Base-by-base conservation (phyloP, 2,113 vertebrate species). In the Sinocyclocheilus maitianheensis region DNA sequence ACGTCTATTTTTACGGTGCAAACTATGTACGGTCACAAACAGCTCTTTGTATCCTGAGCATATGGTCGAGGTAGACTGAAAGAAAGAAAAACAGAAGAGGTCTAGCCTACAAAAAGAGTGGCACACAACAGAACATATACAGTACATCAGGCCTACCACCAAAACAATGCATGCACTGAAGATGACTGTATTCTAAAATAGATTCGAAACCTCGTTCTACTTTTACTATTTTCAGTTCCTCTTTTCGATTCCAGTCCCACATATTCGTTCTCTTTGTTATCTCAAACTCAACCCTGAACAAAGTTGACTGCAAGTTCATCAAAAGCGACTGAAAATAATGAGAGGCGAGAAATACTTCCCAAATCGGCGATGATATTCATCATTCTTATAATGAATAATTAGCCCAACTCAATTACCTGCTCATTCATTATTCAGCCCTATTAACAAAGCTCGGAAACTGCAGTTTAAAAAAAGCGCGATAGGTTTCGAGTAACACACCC, bases 361-460 rank as follows among this genome's bases (percentile, higher is more conserved):
- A 55, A 69, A 76, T 37, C 63, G 12, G 67, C 5, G 46, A 53
- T 58, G 81, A 40, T 79, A 80, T 67, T 84, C 67, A 86, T 84
- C 76, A 80, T 86, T 85, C 80, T 55, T 30, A 62, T 74, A 86
- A 74, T 55, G 26, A 88, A 84, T 77, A 81, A 87, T 89, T 81
- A 84, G 43, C 22, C 20, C 60, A 89, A 67, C 76, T 82, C 71
- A 69, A 77, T 88, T 87, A 87, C 62, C 81, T 74, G 48, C 37
- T 80, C 14, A 87, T 84, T 77, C 37, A 87, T 84, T 74, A 87
- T 84, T 46, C 75, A 84, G 30, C 51, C 83, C 82, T 71, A 80
- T 87, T 84, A 84, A 81, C 72, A 85, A 81, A 75, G 67, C 65
- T 14, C 26, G 14, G 58, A 85, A 79, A 24, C 78, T 53, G 53